Base-by-base conservation (phyloP, 1,140 invertebrate genomes). In the Drosophila suzukii region DNA sequence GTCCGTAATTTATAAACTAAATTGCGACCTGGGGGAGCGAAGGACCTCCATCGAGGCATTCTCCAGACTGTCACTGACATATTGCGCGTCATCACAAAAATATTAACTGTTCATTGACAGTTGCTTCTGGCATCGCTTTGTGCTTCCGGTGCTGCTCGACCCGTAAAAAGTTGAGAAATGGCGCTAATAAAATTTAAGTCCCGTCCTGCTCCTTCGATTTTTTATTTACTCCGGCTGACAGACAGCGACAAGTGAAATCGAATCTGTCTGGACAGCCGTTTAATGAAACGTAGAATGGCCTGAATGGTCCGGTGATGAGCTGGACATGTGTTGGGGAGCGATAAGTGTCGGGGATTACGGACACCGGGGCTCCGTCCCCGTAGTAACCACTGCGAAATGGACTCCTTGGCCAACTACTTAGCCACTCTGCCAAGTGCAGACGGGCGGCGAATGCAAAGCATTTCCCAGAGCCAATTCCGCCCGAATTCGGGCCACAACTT, bases 91-190 rank as follows among this genome's bases (percentile, higher is more conserved):
- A 88, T 88, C 80, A 80, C 67, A 78, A 80, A 86, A 78, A 83
- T 83, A 89, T 86, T 76, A 86, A 86, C 82, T 88, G 82, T 85
- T 88, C 66, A 86, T 88, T 79, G 82, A 78, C 83, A 86, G 78
- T 63, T 55, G 24, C 78, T 41, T 54, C 58, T 17, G 78, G 71
- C 82, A 67, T 65, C 74, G 58, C 60, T 59, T 88, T 50, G 53
- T 51, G 51, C 62, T 53, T 58, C 20, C 61, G 36, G 30, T 13
- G n/a, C 20, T 47, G 43, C 56, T 20, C 41, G 54, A 11, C 20
- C 59, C 66, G 66, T 78, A 63, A 78, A 75, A 61, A 70, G 44
- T 61, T 78, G 65, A 78, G 73, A 83, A 75, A 81, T 85, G 49
- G 82, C 27, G 65, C 60, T 65, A 74, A 78, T 77, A 61, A 62